Evolutionary conservation across 2,113 vertebrate species (phyloP), one percentile per base, ranked within the genome.

Genomic region (Misgurnus anguillicaudatus): DNA sequence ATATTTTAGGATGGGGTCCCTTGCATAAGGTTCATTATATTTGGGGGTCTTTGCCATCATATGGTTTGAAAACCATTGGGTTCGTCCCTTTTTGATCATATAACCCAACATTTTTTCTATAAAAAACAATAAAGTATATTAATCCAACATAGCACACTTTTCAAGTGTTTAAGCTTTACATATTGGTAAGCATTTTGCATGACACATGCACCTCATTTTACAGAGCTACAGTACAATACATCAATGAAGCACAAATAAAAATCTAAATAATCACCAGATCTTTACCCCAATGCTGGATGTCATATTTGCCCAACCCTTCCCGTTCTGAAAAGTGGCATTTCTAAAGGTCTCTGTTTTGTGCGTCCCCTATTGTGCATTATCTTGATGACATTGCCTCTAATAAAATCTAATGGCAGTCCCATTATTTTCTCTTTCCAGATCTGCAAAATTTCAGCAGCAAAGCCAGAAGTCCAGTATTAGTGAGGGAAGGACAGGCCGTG

Each of bases 401-500:
- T 92, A 87, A 91, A 91, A 90, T 88, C 11, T 86, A 65, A 80
- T 72, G 71, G 62, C 41, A 16, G 2, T 51, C 16, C 81, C 82
- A 86, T 73, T 83, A 74, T 79, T 57, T 90, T 51, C 36, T 41
- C 31, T 79, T 65, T 11, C 75, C 90, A 96, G 95, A 94, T 89
- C 91, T 97, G 80, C 94, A 96, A 80, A 92, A 91, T 61, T 96
- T 96, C 82, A 93, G 93, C 91, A 87, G 14, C 0, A 95, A 94
- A 85, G 2, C 86, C 0, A 91, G 94, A 80, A 96, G 90, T 61
- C 87, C 89, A 0, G 94, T 96, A 78, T 95, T 90, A 0, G 95
- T 96, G 84, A 89, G 94, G 83, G 94, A 95, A 89, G 95, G 95
- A 65, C 94, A 96, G 90, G 94, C 95, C 4, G 94, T 96, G 83